Conservation (phyloP, 2,113 vertebrate genomes). For the Gobiocypris rarus region DNA sequence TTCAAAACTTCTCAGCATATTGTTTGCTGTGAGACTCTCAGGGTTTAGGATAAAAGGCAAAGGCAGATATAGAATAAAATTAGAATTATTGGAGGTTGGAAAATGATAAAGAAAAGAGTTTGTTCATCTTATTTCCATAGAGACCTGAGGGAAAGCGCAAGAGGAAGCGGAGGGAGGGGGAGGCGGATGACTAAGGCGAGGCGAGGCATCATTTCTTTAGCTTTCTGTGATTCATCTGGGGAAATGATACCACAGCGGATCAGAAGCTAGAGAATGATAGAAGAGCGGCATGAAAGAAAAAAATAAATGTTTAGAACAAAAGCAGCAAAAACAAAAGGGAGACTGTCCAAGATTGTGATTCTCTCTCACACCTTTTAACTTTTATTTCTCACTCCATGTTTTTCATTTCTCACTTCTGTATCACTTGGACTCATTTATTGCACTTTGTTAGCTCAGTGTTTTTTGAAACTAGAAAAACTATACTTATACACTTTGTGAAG, state of each 20-base stretch:
- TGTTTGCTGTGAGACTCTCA: not conserved
- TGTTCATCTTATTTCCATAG: conserved; percentile 48
- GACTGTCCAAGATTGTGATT: conserved; percentile 8
- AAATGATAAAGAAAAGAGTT: conserved; percentile 49
- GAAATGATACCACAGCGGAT: conserved; percentile 33
- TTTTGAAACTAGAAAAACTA: not conserved
- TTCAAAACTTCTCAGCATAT: not conserved
- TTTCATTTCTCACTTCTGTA: conserved; percentile 21
- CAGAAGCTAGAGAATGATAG: conserved; percentile 19
- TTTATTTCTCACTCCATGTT: conserved; percentile 19
- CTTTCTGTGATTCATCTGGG: conserved; percentile 31
- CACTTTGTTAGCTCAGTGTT: not conserved
- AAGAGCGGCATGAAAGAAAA: conserved; percentile 11
- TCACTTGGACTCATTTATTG: conserved; percentile 17
- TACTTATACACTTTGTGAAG: not conserved
- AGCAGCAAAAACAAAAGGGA: conserved; percentile 16
- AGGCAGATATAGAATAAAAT: not conserved
- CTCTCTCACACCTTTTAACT: conserved; percentile 34
- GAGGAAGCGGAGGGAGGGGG: conserved; percentile 2
- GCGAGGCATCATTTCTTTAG: conserved; percentile 42
- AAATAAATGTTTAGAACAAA: conserved; percentile 30
- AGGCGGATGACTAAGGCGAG: conserved; percentile 12
- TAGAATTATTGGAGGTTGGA: conserved; percentile 36
- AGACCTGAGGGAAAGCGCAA: conserved; percentile 37
- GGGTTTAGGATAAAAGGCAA: conserved; percentile 9